Evolutionary conservation across 2,113 vertebrate species (phyloP).

Genomic region (Ictalurus punctatus): DNA sequence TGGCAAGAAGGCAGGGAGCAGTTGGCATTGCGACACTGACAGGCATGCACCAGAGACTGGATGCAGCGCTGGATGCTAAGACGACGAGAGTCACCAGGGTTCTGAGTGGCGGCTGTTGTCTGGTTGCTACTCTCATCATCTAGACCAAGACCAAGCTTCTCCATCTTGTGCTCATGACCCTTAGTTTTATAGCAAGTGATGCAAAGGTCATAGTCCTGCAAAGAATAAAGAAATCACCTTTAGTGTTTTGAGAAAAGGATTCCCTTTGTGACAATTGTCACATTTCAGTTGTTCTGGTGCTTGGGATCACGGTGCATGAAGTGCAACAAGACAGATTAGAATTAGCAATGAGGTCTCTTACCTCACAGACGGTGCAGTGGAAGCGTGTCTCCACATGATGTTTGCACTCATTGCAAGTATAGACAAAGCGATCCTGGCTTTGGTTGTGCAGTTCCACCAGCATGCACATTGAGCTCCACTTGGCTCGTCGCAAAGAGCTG

Average conservation of each 20-base stretch:
- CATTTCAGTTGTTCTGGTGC: neutral
- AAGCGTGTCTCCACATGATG: slow-evolving; percentile 96
- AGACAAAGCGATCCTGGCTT: slow-evolving; percentile 97
- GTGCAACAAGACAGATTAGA: neutral
- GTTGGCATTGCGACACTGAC: slow-evolving; percentile 97
- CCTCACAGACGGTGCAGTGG: slow-evolving; percentile 98
- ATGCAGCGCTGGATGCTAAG: slow-evolving; percentile 98
- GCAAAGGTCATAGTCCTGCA: slow-evolving; percentile 95
- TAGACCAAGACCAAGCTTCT: slow-evolving; percentile 92
- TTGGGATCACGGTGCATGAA: neutral
- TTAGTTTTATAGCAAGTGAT: slow-evolving; percentile 97
- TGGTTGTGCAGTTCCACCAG: slow-evolving; percentile 96
- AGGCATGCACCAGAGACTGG: slow-evolving; percentile 95
- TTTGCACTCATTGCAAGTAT: slow-evolving; percentile 98
- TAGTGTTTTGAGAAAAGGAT: slow-evolving; percentile 52
- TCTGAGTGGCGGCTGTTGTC: slow-evolving; percentile 87
- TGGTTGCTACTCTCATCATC: slow-evolving; percentile 94
- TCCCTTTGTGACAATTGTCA: neutral
- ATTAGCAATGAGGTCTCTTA: slow-evolving; percentile 59
- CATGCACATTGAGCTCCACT: slow-evolving; percentile 99
- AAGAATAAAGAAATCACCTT: slow-evolving; percentile 64
- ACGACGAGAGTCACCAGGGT: slow-evolving; percentile 90
- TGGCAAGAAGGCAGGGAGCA: slow-evolving; percentile 95
- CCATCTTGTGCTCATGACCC: slow-evolving; percentile 98
- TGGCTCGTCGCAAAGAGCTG: slow-evolving; percentile 88